These are phyloP conservation scores for Sebastes iracundus DNA, from an alignment of 2,797 vertebrate genomes.

Conservation along the genomic window DNA sequence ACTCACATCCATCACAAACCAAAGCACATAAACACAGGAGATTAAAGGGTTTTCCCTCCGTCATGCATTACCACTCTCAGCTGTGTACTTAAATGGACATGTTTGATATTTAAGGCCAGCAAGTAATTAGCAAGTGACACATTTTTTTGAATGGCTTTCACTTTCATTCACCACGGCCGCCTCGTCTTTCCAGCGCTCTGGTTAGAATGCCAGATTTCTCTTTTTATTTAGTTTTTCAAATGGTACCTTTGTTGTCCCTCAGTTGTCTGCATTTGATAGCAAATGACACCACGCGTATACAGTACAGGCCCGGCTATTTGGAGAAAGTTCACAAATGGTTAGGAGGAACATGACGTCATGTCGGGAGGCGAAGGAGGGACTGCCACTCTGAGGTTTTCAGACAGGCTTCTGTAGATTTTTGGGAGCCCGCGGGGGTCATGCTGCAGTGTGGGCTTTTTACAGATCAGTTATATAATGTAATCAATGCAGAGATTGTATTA, in stretches of 20 bases:
- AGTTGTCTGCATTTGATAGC: background rate
- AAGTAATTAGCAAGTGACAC: background rate
- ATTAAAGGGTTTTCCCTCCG: background rate
- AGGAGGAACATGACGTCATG: background rate
- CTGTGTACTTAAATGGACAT: background rate
- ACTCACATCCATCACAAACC: constrained; percentile 6
- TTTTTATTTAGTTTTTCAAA: background rate
- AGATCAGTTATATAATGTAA: background rate
- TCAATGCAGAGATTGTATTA: background rate
- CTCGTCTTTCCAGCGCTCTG: background rate
- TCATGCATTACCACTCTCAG: background rate
- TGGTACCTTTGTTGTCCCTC: background rate
- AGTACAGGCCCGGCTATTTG: background rate
- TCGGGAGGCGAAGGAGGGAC: background rate
- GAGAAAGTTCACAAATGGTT: background rate
- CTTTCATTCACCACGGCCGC: background rate
- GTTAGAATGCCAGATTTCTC: background rate
- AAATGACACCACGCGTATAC: background rate
- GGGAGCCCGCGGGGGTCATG: background rate
- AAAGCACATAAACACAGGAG: constrained; percentile 9
- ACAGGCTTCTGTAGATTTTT: background rate
- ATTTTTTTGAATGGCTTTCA: background rate
- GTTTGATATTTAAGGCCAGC: background rate
- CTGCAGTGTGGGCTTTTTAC: background rate
- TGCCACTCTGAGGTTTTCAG: background rate